Base-by-base conservation (phyloP, 2,888 invertebrate species). In the Hirtodrosophila cameraria region DNA sequence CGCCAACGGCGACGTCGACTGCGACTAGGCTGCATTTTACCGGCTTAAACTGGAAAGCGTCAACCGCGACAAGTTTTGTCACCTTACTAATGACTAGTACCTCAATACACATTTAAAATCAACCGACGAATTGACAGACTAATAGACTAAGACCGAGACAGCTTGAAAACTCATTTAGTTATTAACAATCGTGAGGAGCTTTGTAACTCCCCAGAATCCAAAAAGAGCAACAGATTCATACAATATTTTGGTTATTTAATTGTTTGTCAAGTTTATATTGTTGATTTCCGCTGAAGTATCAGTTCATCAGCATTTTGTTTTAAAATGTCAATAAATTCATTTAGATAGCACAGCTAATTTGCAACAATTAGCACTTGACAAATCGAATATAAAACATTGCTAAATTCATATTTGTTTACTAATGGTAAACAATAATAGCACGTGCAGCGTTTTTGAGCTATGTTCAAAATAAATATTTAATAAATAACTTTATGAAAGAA, bases 41-140 rank as follows among this genome's bases (percentile, higher is more conserved):
- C 49, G 83, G 83, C 68, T 75, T 46, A 39, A 86, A 80, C 79
- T 66, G 65, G 79, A 61, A 68, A 30, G 27, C 61, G 50, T 28
- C 75, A 79, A 66, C 57, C 55, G 57, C 42, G 23, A 55, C 75
- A 50, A 63, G 75, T 61, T 78, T 66, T 46, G 23, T 7, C 54
- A 53, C 30, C 59, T 65, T 58, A 54, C 6, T 38, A 54, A 57
- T 15, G 18, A 55, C 38, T 16, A 38, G 41, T 45, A 46, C 36
- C 55, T 46, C 36, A 39, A 23, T 15, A 41, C 42, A 28, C 43
- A 50, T 31, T 48, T 30, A 12, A 28, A 39, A 20, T 23, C 5
- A 28, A 30, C 43, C 38, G 49, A 27, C 7, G 23, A 2, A 43
- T 30, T 36, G 41, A 66, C 31, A 1, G 23, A 43, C 16, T 41